Evolutionary conservation across 2,113 vertebrate species (phyloP).

Genomic region (Paedocypris sp.): DNA sequence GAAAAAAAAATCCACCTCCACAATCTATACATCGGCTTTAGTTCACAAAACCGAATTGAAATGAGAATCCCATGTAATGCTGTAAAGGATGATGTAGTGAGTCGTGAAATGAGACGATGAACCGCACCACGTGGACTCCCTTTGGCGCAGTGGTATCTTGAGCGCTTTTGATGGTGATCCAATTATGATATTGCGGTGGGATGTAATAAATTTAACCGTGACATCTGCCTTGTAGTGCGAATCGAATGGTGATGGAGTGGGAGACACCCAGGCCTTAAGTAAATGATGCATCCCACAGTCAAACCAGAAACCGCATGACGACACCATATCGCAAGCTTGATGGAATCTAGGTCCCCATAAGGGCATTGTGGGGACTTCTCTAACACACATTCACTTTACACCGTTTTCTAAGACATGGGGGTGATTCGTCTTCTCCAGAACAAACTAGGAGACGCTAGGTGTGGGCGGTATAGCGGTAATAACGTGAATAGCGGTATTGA

Average conservation of each 20-base stretch:
- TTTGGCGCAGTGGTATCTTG: background rate
- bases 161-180: background rate
- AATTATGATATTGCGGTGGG: background rate
- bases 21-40: background rate
- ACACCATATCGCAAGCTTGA: background rate
- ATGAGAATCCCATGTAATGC: background rate
- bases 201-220: background rate
- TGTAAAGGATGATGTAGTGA: background rate
- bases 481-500: too few species aligned
- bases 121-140: background rate
- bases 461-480: too few species aligned
- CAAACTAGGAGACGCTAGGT: background rate
- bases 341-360: background rate
- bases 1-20: too few species aligned
- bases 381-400: slow-evolving; percentile 1
- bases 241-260: too few species aligned
- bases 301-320: background rate
- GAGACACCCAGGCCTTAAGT: background rate
- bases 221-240: background rate
- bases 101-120: background rate
- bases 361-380: background rate
- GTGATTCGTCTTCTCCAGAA: slow-evolving; percentile 19
- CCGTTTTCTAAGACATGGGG: background rate
- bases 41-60: background rate
- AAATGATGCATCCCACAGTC: background rate